A percentile compares a stretch with the other conserved stretches of the same genome.
phyloP scores from a whole-genome alignment of 2,888 invertebrate species.

The Amiota mariae region DNA sequence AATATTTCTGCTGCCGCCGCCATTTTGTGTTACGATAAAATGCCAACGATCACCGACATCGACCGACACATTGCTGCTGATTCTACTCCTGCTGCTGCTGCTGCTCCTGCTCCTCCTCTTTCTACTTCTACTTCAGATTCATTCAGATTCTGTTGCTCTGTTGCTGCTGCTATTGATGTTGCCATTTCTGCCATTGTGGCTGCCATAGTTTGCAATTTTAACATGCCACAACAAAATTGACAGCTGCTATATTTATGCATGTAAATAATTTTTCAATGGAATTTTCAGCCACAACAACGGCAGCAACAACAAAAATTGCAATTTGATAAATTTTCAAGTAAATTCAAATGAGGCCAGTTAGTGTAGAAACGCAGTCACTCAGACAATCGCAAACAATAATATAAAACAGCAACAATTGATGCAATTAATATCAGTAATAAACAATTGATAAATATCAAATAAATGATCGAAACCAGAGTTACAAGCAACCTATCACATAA shows the following conservation, averaged over 20 bases:
- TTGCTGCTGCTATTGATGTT: background rate
- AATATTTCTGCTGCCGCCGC: background rate
- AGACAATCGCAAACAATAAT: too few relatives aligned
- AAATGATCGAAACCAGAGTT: too few relatives aligned
- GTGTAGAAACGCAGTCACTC: too few relatives aligned
- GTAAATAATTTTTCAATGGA: constrained; percentile 12
- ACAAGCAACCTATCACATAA: too few relatives aligned
- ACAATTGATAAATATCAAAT: too few relatives aligned
- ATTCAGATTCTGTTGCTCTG: background rate
- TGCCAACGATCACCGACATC: background rate
- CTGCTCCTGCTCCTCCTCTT: background rate
- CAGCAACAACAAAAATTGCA: too few relatives aligned
- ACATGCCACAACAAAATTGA: constrained; percentile 30
- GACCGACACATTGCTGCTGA: background rate
- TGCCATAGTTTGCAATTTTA: constrained; percentile 17
- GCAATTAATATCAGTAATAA: too few relatives aligned
- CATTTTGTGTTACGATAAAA: background rate
- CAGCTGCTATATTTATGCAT: constrained; percentile 21
- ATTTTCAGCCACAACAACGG: too few relatives aligned
- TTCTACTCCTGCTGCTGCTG: background rate
- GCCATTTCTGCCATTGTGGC: background rate
- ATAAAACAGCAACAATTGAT: too few relatives aligned
- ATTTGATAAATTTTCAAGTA: too few relatives aligned
- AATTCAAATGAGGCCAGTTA: too few relatives aligned
- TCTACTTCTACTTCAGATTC: too few relatives aligned